These are phyloP conservation scores for Heterotilapia buettikoferi DNA, from an alignment of 2,113 vertebrate species.

Conservation along the genomic window DNA sequence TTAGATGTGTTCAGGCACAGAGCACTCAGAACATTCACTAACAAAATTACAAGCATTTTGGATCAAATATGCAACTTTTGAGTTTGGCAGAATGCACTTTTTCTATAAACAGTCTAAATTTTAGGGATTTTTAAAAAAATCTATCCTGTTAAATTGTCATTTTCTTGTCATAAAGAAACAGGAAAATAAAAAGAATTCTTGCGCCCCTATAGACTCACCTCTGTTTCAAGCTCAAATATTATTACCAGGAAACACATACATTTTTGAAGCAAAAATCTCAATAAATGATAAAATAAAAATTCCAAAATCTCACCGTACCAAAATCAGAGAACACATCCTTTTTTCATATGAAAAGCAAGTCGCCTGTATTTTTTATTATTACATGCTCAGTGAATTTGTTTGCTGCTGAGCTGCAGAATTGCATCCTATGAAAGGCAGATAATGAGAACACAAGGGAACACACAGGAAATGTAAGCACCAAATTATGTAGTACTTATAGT, in stretches of 20 bases:
- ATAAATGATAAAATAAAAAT: not conserved
- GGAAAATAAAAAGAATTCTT: not conserved
- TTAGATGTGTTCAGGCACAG: not conserved
- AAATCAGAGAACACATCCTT: not conserved
- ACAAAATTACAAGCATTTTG: not conserved
- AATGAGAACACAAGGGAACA: conserved; percentile 65
- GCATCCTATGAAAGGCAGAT: conserved; percentile 44
- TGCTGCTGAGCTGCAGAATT: conserved; percentile 43
- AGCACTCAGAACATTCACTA: not conserved
- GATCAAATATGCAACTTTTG: not conserved
- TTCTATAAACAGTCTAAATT: not conserved
- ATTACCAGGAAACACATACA: not conserved
- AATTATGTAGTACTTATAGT: conserved; percentile 26
- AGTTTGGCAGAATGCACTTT: not conserved
- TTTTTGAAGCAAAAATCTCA: not conserved
- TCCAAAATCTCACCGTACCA: not conserved
- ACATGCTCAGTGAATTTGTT: conserved; percentile 41
- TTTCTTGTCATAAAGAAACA: not conserved
- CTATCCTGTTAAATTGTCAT: not conserved
- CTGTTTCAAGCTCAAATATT: not conserved
- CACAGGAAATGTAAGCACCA: conserved; percentile 29
- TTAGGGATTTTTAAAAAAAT: not conserved
- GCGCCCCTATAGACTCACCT: not conserved
- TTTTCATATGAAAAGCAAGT: conserved; percentile 9
- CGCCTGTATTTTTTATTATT: conserved; percentile 12